Conservation (phyloP, 2,888 invertebrate genomes). For the Hartigia nigra region DNA sequence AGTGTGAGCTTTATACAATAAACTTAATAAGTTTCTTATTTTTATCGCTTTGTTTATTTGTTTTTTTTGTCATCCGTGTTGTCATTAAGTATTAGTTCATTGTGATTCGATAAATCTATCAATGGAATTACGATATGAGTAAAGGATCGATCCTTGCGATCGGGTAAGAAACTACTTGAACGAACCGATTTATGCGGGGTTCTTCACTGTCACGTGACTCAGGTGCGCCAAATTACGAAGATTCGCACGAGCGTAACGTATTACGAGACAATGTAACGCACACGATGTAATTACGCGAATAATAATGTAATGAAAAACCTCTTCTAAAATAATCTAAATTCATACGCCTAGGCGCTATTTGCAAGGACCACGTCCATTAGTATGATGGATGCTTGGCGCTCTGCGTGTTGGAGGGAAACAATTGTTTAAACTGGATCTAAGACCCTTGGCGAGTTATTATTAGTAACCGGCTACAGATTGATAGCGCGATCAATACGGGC, state of each 20-base stretch:
- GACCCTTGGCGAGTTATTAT: constrained; percentile 49
- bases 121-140: constrained; percentile 51
- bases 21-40: constrained; percentile 13
- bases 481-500: neutral
- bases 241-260: neutral
- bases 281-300: constrained; percentile 34
- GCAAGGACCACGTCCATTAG: neutral
- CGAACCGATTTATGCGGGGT: neutral
- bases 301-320: constrained; percentile 22
- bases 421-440: constrained; percentile 50
- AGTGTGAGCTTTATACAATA: constrained; percentile 51
- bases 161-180: constrained; percentile 31
- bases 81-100: constrained; percentile 19
- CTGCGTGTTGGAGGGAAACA: constrained; percentile 53
- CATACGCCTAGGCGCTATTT: neutral
- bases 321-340: constrained; percentile 3
- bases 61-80: neutral
- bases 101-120: neutral
- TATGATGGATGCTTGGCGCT: neutral
- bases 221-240: neutral
- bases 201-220: neutral
- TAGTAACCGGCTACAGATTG: constrained; percentile 41
- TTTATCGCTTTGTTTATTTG: constrained; percentile 13
- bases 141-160: constrained; percentile 35
- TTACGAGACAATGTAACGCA: constrained; percentile 27